Percentiles rank a stretch among this genome's conserved stretches.
phyloP scores from a whole-genome alignment of 1,140 invertebrate genomes.

The Polypedilum pembai region DNA sequence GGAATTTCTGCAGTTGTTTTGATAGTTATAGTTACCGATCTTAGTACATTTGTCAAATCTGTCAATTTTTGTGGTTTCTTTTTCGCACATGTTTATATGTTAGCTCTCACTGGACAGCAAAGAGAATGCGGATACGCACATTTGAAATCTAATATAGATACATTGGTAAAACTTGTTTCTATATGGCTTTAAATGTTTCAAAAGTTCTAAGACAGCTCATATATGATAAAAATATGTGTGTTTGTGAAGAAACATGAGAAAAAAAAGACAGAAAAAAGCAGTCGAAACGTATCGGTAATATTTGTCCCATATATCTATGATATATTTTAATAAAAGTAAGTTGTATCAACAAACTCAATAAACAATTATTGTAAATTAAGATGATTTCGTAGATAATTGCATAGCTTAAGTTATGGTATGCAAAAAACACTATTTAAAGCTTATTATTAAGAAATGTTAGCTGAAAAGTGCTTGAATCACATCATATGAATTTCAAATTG shows the following conservation, averaged over 20 bases:
- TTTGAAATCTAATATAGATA: too few species aligned
- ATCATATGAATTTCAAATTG: too few species aligned
- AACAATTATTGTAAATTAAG: background rate
- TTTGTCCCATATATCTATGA: conserved; percentile 94
- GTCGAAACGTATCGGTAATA: conserved; percentile 59
- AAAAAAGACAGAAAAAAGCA: conserved; percentile 30
- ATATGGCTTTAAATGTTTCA: too few species aligned
- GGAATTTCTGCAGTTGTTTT: background rate
- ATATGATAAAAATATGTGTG: background rate
- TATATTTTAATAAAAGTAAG: conserved; percentile 78
- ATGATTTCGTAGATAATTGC: background rate
- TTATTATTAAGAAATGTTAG: background rate
- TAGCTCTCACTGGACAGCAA: background rate
- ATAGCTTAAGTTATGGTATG: background rate
- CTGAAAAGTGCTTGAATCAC: background rate
- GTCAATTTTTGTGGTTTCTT: background rate
- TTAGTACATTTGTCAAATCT: background rate
- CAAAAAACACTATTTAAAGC: background rate
- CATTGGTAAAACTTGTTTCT: too few species aligned
- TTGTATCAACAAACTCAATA: conserved; percentile 74
- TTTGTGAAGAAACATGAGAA: background rate
- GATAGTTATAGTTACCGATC: conserved; percentile 2
- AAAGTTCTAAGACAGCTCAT: background rate
- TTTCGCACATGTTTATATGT: background rate
- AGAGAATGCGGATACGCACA: conserved; percentile 3